These are phyloP conservation scores for Paratrypauchen microcephalus DNA, from an alignment of 2,797 vertebrate genomes.

Conservation along the genomic window DNA sequence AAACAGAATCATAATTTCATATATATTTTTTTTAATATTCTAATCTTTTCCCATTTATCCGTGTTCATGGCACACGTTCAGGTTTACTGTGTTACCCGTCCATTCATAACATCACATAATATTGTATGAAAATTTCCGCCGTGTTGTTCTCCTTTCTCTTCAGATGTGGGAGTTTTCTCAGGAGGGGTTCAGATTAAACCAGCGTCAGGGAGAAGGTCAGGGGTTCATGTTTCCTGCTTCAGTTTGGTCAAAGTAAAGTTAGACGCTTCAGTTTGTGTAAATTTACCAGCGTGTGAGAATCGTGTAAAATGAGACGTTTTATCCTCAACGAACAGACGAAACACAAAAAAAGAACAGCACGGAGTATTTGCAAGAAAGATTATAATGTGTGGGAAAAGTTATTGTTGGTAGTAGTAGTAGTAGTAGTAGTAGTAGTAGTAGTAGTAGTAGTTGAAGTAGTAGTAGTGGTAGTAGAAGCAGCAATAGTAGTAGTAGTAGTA, in stretches of 20 bases:
- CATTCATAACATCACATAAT: not conserved
- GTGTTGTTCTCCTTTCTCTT: not conserved
- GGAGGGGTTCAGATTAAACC: not conserved
- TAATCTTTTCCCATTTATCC: too few relatives aligned
- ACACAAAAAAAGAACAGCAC: not conserved
- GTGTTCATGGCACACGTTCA: not conserved
- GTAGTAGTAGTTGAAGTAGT: not conserved
- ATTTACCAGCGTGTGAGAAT: conserved; percentile 15
- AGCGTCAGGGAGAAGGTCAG: not conserved
- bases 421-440: not conserved
- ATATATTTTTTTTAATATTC: too few relatives aligned
- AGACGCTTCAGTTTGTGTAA: conserved; percentile 10
- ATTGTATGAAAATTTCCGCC: not conserved
- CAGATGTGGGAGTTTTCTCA: not conserved
- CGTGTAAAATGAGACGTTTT: conserved; percentile 6
- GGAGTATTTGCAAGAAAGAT: not conserved
- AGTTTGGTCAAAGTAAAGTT: conserved; percentile 14
- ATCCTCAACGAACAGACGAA: not conserved
- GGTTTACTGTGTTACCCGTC: not conserved
- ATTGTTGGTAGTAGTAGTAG: not conserved
- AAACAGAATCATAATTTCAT: too few relatives aligned
- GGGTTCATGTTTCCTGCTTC: not conserved
- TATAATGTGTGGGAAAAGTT: not conserved
- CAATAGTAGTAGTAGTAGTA: too few relatives aligned
- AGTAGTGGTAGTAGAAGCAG: not conserved